Conservation (phyloP, 1,140 invertebrate genomes). For the Daktulosphaira vitifoliae region DNA sequence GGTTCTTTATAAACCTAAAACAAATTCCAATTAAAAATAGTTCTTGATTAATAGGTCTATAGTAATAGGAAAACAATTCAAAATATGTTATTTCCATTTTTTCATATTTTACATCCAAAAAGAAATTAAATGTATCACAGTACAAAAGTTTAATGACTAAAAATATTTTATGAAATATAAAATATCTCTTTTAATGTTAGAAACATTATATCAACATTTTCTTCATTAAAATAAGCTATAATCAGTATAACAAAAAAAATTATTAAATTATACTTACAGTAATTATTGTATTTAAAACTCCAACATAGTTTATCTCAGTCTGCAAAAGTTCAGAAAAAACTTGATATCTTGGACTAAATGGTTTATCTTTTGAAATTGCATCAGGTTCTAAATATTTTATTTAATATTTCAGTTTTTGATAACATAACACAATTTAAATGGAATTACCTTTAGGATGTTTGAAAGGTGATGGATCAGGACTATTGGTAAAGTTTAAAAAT, state of each 20-base stretch:
- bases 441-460: constrained; percentile 20
- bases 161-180: no score
- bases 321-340: constrained; percentile 89
- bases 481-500: constrained; percentile 74
- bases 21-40: constrained; percentile 37
- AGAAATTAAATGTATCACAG: no score
- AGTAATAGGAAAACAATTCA: neutral
- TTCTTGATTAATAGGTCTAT: neutral
- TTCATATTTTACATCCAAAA: no score
- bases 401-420: neutral
- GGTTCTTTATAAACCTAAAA: constrained; percentile 85
- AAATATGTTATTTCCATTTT: no score
- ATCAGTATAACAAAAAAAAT: neutral
- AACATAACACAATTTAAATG: neutral
- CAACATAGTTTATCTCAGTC: constrained; percentile 95
- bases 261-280: constrained; percentile 54
- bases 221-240: no score
- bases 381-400: constrained; percentile 5
- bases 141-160: no score
- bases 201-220: no score
- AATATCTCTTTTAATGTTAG: no score
- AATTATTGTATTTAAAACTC: constrained; percentile 84
- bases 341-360: constrained; percentile 66
- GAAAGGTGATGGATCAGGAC: constrained; percentile 45
- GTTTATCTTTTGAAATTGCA: constrained; percentile 40